phyloP scores from a whole-genome alignment of 2,797 vertebrate species.

The Melanitta fusca region DNA sequence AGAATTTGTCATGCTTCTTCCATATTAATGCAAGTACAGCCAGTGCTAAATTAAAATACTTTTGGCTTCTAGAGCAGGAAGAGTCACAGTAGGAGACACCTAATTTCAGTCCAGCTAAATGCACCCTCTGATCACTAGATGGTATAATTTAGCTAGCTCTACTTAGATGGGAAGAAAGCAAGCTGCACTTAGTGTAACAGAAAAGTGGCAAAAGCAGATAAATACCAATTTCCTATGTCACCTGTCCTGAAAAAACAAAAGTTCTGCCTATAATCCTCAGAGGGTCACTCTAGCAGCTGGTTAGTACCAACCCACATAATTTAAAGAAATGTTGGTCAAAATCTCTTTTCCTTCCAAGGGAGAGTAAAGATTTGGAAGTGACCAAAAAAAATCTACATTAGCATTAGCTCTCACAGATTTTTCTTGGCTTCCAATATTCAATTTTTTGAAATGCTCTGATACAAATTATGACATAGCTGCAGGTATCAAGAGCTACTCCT shows the following conservation, averaged over 20 bases:
- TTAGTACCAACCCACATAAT: neutral
- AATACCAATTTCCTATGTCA: neutral
- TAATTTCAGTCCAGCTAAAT: neutral
- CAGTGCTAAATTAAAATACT: neutral
- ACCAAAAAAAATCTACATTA: neutral
- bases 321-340: neutral
- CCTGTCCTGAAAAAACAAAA: neutral
- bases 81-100: neutral
- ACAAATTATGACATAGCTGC: neutral
- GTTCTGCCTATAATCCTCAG: accelerated
- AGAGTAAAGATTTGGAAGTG: neutral
- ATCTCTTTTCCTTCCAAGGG: neutral
- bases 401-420: neutral
- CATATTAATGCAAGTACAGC: neutral
- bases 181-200: neutral
- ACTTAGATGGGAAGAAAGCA: neutral
- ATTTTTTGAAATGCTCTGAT: neutral
- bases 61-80: neutral
- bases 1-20: neutral
- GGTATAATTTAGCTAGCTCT: neutral
- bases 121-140: neutral
- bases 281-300: neutral
- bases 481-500: neutral
- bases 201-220: neutral
- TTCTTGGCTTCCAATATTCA: neutral